A percentile compares a stretch with the other conserved stretches of the same genome.
These are phyloP conservation scores for Salvator merianae DNA, from an alignment of 2,113 vertebrate species.

Conservation along the genomic window DNA sequence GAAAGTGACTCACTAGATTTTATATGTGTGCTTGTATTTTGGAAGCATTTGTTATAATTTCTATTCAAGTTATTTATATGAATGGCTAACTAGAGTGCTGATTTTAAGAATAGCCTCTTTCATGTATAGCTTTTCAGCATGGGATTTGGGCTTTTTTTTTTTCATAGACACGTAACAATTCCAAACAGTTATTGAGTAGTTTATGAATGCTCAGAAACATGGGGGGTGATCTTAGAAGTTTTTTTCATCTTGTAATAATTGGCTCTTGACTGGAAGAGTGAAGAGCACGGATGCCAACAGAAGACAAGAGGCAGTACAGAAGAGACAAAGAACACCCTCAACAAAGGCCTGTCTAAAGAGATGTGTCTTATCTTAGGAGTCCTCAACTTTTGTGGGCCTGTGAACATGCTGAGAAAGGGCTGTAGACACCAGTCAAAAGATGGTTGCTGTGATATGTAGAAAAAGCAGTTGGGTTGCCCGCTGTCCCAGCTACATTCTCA, in stretches of 20 bases:
- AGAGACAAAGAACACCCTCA: too few relatives aligned
- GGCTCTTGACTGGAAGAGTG: background rate
- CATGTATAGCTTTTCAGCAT: background rate
- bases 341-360: too few relatives aligned
- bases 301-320: background rate
- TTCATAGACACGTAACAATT: background rate
- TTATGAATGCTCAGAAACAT: background rate
- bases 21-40: slow-evolving; percentile 3
- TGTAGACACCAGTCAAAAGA: too few relatives aligned
- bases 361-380: too few relatives aligned
- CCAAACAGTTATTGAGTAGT: background rate
- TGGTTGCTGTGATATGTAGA: too few relatives aligned
- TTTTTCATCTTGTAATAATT: background rate
- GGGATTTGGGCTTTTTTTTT: background rate
- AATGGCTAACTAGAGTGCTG: background rate
- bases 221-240: too few relatives aligned
- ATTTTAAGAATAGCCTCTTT: background rate
- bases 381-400: too few relatives aligned
- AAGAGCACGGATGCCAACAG: background rate
- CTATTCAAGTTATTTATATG: background rate
- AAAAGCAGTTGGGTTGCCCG: too few relatives aligned
- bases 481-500: too few relatives aligned
- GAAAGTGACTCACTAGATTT: slow-evolving; percentile 30
- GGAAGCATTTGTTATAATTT: slow-evolving; percentile 20
- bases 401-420: too few relatives aligned